Percentiles rank a stretch among this genome's conserved stretches.
Conservation (phyloP, 2,113 vertebrate genomes). For the Pseudorasbora parva region DNA sequence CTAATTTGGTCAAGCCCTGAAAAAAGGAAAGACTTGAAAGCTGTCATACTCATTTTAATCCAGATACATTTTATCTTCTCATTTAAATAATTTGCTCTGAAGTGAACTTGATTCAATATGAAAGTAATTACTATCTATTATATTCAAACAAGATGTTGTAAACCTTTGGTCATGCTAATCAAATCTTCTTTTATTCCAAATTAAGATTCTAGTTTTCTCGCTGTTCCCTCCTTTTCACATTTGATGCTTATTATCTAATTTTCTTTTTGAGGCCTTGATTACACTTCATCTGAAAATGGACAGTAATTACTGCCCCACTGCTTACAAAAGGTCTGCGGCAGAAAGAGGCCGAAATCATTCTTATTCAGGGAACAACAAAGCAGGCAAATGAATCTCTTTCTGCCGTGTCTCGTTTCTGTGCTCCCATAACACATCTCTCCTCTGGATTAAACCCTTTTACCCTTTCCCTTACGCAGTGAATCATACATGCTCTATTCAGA, state of each 20-base stretch:
- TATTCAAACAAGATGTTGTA: conserved; percentile 78
- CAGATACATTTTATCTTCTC: conserved; percentile 73
- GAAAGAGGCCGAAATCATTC: conserved; percentile 62
- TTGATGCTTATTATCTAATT: conserved; percentile 78
- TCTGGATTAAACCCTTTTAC: conserved; percentile 63
- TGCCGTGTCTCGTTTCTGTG: conserved; percentile 64
- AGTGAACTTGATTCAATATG: conserved; percentile 70
- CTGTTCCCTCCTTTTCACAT: conserved; percentile 73
- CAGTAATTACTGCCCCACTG: conserved; percentile 77
- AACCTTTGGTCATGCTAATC: conserved; percentile 77
- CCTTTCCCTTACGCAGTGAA: conserved; percentile 52
- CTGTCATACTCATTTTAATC: conserved; percentile 63
- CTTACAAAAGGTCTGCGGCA: conserved; percentile 70
- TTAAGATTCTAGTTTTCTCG: conserved; percentile 71
- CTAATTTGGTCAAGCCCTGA: conserved; percentile 57
- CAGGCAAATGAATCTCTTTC: conserved; percentile 71
- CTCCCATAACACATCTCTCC: conserved; percentile 59
- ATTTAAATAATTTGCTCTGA: conserved; percentile 72
- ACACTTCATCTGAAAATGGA: conserved; percentile 74
- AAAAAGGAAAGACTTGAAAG: conserved; percentile 60
- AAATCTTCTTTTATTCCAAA: conserved; percentile 73
- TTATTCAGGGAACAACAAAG: conserved; percentile 76
- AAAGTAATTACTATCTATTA: conserved; percentile 78
- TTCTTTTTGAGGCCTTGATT: conserved; percentile 75
- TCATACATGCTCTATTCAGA: conserved; percentile 62